phyloP scores from a whole-genome alignment of 2,888 invertebrate genomes.

The Dioctria rufipes region DNA sequence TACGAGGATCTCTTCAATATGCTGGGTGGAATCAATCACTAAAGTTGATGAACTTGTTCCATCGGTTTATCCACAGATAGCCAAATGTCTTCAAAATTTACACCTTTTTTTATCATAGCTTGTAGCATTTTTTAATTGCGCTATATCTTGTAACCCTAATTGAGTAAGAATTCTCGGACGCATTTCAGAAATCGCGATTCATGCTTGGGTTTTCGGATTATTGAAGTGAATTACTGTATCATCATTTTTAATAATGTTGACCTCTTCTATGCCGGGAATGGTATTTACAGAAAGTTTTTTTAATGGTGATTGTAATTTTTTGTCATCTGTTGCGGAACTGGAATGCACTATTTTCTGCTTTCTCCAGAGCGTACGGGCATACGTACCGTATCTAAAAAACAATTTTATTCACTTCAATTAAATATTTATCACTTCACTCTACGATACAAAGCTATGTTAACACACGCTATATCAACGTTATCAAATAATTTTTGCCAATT shows the following conservation, averaged over 20 bases:
- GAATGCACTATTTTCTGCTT: slow-evolving; percentile 92
- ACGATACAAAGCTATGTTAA: too few relatives aligned
- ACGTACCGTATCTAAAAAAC: too few relatives aligned
- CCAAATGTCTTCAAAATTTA: slow-evolving; percentile 95
- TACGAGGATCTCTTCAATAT: slow-evolving; percentile 69
- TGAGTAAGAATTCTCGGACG: slow-evolving; percentile 98
- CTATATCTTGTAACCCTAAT: slow-evolving; percentile 97
- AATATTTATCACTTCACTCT: too few relatives aligned
- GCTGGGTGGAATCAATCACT: slow-evolving; percentile 63
- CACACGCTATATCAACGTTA: too few relatives aligned
- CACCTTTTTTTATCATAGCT: slow-evolving; percentile 79
- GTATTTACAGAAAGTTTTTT: slow-evolving; percentile 98
- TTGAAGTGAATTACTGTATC: slow-evolving; percentile 99
- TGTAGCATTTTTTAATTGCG: slow-evolving; percentile 84
- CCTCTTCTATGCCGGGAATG: slow-evolving; percentile 99
- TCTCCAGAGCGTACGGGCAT: slow-evolving; percentile 89
- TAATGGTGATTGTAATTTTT: slow-evolving; percentile 97
- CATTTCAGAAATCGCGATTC: slow-evolving; percentile 97
- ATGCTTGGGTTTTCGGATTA: slow-evolving; percentile 99
- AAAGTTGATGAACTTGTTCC: slow-evolving; percentile 58
- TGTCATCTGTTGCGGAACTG: slow-evolving; percentile 99
- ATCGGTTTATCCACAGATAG: slow-evolving; percentile 65
- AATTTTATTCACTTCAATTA: too few relatives aligned
- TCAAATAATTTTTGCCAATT: too few relatives aligned
- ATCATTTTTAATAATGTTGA: slow-evolving; percentile 99